Evolutionary conservation across 2,888 invertebrate genomes (phyloP).

Genomic region (Pristionchus arcanus): DNA sequence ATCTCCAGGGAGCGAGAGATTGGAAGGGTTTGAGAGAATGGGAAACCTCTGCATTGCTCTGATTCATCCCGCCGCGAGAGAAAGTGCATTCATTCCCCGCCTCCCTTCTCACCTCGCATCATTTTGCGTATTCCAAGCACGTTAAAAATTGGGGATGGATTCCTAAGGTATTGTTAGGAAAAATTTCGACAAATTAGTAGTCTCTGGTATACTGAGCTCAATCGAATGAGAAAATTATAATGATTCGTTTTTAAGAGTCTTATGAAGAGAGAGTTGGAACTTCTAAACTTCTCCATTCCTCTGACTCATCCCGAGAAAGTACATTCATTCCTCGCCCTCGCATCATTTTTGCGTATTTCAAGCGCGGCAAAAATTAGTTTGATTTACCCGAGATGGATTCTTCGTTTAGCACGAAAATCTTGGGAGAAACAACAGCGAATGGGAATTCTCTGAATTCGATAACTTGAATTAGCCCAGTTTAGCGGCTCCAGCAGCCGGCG

Average conservation of each 20-base stretch:
- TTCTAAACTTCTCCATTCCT: not conserved
- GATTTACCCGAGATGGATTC: too few species aligned
- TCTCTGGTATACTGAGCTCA: too few species aligned
- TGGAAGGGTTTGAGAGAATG: not conserved
- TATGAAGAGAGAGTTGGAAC: not conserved
- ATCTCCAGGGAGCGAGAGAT: not conserved
- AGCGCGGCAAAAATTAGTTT: too few species aligned
- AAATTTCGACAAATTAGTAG: too few species aligned
- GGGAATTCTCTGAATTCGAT: not conserved
- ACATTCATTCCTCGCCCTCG: not conserved
- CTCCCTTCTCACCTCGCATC: not conserved
- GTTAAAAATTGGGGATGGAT: not conserved
- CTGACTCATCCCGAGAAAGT: not conserved
- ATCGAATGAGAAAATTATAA: too few species aligned
- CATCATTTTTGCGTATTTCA: too few species aligned
- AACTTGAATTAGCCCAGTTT: not conserved
- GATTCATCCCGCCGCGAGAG: not conserved
- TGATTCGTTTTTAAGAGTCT: too few species aligned
- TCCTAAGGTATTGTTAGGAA: too few species aligned
- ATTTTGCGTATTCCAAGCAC: not conserved
- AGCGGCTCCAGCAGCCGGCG: not conserved
- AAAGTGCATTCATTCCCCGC: constrained; percentile 14
- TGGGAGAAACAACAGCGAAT: too few species aligned
- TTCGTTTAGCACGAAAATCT: too few species aligned
- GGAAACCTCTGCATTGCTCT: not conserved